phyloP scores from a whole-genome alignment of 2,888 invertebrate species.

The Drosophila phalerata region DNA sequence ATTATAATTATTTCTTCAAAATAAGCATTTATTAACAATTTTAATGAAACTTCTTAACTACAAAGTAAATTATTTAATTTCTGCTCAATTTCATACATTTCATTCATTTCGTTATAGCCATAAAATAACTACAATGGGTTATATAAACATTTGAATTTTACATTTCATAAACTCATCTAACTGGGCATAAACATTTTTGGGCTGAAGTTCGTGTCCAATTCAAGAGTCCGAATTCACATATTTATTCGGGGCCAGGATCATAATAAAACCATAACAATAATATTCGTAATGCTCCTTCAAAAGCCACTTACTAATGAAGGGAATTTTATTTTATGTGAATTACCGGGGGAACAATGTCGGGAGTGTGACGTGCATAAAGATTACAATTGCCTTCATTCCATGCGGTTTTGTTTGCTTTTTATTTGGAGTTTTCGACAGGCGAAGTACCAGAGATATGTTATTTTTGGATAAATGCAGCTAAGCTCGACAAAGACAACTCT shows the following conservation, averaged over 20 bases:
- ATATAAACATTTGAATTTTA: constrained; percentile 16
- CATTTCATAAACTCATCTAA: constrained; percentile 47
- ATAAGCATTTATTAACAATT: too few relatives aligned
- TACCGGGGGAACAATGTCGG: constrained; percentile 14
- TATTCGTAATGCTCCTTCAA: constrained; percentile 20
- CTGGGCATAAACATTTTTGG: constrained; percentile 57
- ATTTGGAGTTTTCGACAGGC: constrained; percentile 1
- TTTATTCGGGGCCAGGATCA: constrained; percentile 19
- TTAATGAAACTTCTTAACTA: too few relatives aligned
- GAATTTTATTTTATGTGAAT: constrained; percentile 20
- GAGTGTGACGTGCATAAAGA: constrained; percentile 47
- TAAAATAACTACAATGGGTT: constrained; percentile 5
- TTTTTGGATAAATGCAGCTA: constrained; percentile 52
- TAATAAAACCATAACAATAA: constrained; percentile 51
- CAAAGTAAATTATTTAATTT: too few relatives aligned
- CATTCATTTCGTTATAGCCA: not conserved
- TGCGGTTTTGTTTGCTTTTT: constrained; percentile 21
- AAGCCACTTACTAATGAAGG: constrained; percentile 28
- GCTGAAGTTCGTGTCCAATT: constrained; percentile 64
- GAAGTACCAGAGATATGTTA: constrained; percentile 49
- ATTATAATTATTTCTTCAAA: too few relatives aligned
- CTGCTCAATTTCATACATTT: too few relatives aligned
- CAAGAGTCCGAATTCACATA: constrained; percentile 4
- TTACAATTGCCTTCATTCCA: constrained; percentile 37
- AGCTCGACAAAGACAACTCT: constrained; percentile 16